Base-by-base conservation (phyloP, 2,797 vertebrate genomes). In the Liparis tanakae region DNA sequence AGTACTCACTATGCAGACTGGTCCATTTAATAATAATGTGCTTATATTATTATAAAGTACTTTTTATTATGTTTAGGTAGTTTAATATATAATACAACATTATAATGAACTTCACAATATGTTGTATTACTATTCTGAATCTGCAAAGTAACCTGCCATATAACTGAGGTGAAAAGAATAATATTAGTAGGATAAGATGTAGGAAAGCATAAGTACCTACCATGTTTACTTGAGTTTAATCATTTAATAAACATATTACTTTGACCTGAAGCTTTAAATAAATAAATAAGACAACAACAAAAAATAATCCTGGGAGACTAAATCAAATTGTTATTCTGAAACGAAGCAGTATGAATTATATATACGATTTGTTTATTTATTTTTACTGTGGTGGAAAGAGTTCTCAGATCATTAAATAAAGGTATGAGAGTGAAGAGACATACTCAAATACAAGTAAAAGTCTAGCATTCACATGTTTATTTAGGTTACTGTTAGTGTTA, bases 81-180 rank as follows among this genome's bases (percentile, higher is more conserved):
- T 41, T 41, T 2, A 39, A 36, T 57, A 17, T 3, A 33, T 39
- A 14, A 22, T 9, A 18, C 4, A 33, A 41, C 3, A 67, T 60
- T 5, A 25, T 1, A 25, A 37, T 54, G 3, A 2, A 36, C 2
- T 67, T 51, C 13, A 30, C 36, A 34, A 22, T 30, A 17, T 60
- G 51, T 43, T 55, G 18, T 36, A 17, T 58, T 22, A 25, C 22
- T 44, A 22, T 58, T 61, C n/a, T 54, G 48, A 44, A 46, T 70
- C 17, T 48, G 20, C 43, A 36, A 59, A 34, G 17, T 57, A 34
- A 58, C 15, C 43, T 55, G 25, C 17, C 53, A 57, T 36, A 13
- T 53, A 66, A 14, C 17, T 56, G n/a, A 9, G 25, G 7, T 15
- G 12, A 7, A 39, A 13, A 39, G 10, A 30, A 56, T 36, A 4